Base-by-base conservation (phyloP, 1,140 invertebrate species). In the Whitmania pigra region DNA sequence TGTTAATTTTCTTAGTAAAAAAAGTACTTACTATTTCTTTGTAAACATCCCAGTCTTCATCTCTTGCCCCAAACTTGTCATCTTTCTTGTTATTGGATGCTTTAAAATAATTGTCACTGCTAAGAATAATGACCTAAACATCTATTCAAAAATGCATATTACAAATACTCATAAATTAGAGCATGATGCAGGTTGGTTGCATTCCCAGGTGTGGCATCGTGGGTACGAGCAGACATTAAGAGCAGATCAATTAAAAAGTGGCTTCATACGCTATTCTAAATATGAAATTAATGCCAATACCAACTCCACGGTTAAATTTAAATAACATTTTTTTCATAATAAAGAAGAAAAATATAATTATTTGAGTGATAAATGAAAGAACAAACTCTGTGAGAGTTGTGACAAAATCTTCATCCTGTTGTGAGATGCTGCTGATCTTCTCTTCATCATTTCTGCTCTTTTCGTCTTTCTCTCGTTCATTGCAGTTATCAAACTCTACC, bases 41-140 rank as follows among this genome's bases (percentile, higher is more conserved):
- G 79, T 96, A 96, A 2, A 94, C 91, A 82, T 94, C 91, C 93
- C 93, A 96, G 79, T 96, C 92, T 80, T 92, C 90, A 81, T 95
- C 92, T 76, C 90, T 86, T 82, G 89, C 88, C 36, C 93, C 93
- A 85, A 96, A 96, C 79, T 91, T 92, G 75, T 87, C 86, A 79
- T 94, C 91, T 71, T 90, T 90, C 80, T 92, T 92, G 87, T 76
- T 76, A 63, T 76, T 79, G 68, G 66, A 40, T 69, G 78, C 88
- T 89, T 25, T 57, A 11, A 68, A 69, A 69, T 18, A 53, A 70
- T 18, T 25, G 4, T 63, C 5, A 31, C 22, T 63, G 9, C 7
- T 25, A 13, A 63, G 29, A 57, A 71, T 55, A 29, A 72, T n/a
- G 31, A n/a, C 17, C 25, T 29, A 25, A 66, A 66, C 15, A 66